Evolutionary conservation across 1,140 invertebrate species (phyloP).

Genomic region (Megalopta genalis): DNA sequence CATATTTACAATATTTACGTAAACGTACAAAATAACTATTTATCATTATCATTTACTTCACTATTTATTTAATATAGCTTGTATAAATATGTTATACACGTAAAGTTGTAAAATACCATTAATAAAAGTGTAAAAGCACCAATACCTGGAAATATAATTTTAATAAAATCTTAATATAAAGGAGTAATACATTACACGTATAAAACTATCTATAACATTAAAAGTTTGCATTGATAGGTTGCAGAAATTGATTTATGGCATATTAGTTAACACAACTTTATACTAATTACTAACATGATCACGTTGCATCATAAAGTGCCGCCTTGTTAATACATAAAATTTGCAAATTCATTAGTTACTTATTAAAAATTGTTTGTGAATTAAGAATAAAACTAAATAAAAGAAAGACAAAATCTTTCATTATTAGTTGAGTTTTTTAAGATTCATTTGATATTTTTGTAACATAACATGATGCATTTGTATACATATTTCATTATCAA

Average conservation of each 20-base stretch:
- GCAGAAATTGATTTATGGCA: constrained; percentile 57
- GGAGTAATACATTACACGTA: constrained; percentile 42
- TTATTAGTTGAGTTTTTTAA: neutral
- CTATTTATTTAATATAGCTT: neutral
- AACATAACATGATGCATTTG: constrained; percentile 65
- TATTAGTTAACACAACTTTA: constrained; percentile 39
- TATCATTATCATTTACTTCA: neutral
- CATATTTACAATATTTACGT: neutral
- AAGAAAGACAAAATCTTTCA: neutral
- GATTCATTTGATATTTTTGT: constrained; percentile 46
- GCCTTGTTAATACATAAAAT: constrained; percentile 19
- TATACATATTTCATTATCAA: constrained; percentile 69
- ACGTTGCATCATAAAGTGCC: constrained; percentile 50
- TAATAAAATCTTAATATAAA: constrained; percentile 56
- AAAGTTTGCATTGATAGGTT: constrained; percentile 63
- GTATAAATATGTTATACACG: neutral
- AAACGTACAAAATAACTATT: neutral
- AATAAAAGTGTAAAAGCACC: constrained; percentile 55
- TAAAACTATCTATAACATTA: constrained; percentile 54
- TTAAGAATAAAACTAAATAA: too few species aligned
- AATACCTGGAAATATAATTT: constrained; percentile 61
- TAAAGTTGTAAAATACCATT: constrained; percentile 28
- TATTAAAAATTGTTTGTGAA: neutral
- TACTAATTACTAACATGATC: constrained; percentile 57
- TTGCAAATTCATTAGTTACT: constrained; percentile 62